Evolutionary conservation across 2,888 invertebrate species (phyloP).

Genomic region (Gerris lacustris): DNA sequence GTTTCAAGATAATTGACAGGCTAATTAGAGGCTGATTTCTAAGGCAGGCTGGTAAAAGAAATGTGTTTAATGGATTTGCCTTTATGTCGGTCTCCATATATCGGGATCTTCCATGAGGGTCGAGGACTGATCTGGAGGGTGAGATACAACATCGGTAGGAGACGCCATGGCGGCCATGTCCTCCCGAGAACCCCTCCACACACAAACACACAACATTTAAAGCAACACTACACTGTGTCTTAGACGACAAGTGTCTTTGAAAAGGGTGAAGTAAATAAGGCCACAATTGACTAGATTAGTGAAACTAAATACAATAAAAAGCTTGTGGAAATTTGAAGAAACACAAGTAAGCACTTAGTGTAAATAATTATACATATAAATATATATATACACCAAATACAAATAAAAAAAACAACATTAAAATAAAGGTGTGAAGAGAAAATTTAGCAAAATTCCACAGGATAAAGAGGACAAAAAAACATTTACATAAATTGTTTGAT

Average conservation of each 20-base stretch:
- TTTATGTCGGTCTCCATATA: conserved; percentile 78
- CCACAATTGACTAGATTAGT: not conserved
- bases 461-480: no score
- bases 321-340: conserved; percentile 3
- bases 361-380: no score
- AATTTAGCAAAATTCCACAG: no score
- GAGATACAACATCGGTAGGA: conserved; percentile 46
- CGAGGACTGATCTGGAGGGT: conserved; percentile 52
- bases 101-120: conserved; percentile 86
- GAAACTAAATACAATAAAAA: not conserved
- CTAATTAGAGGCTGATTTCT: not conserved
- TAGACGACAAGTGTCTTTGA: no score
- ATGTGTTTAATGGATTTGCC: conserved; percentile 10
- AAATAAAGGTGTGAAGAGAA: no score
- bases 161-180: conserved; percentile 74
- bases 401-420: no score
- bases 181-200: conserved; percentile 61
- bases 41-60: conserved; percentile 5
- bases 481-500: no score
- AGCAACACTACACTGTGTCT: no score
- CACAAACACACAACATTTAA: conserved; percentile 23
- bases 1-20: no score
- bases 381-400: no score
- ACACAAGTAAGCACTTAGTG: not conserved
- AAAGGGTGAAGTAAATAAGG: no score